Conservation (phyloP, 2,113 vertebrate genomes). For the Notarius lentiginosus region DNA sequence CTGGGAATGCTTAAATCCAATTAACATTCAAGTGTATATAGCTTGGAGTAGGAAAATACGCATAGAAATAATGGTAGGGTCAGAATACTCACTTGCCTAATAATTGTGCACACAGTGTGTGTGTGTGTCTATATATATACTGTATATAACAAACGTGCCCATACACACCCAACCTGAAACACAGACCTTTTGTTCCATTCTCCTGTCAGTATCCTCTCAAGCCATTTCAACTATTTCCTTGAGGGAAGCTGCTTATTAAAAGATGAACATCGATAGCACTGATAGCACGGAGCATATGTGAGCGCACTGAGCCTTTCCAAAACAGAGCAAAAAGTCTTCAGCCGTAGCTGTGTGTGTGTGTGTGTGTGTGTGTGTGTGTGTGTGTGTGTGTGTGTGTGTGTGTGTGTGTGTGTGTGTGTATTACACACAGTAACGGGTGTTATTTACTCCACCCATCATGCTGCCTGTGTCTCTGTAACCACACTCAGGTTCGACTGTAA, state of each 20-base stretch:
- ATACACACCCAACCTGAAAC: conserved; percentile 33
- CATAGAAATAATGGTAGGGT: too few species aligned
- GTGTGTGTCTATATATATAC: too few species aligned
- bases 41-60: too few species aligned
- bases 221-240: conserved; percentile 70
- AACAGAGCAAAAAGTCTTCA: conserved; percentile 3
- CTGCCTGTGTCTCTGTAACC: conserved; percentile 42
- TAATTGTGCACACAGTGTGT: too few species aligned
- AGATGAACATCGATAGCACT: conserved; percentile 2
- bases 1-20: too few species aligned
- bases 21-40: too few species aligned
- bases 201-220: conserved; percentile 57
- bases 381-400: conserved; percentile 47
- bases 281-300: conserved; percentile 51
- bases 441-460: conserved; percentile 49
- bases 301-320: background rate
- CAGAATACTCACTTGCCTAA: too few species aligned
- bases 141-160: conserved; percentile 22
- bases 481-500: conserved; percentile 42
- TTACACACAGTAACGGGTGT: conserved; percentile 48
- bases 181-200: conserved; percentile 35
- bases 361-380: conserved; percentile 39
- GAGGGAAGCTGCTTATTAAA: conserved; percentile 67
- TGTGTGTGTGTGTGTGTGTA: conserved; percentile 28
- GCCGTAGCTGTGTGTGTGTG: conserved; percentile 28